Base-by-base conservation (phyloP, 2,888 invertebrate species). In the Brachyopa scutellaris region DNA sequence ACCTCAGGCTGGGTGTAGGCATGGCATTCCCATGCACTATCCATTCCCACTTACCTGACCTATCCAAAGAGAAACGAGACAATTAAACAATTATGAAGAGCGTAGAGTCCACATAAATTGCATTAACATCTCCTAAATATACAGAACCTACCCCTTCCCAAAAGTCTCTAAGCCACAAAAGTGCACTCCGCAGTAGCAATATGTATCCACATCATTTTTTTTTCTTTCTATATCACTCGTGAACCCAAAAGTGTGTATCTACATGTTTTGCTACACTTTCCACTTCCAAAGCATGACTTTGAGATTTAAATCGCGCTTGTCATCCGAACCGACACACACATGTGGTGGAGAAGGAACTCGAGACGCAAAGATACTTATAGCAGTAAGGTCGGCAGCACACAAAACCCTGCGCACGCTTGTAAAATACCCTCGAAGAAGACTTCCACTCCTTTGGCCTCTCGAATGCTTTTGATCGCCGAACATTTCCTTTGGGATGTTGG, bases 181-280 rank as follows among this genome's bases (percentile, higher is more conserved):
- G 5, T n/a, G 7, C 23, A 42, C 3, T 15, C 8, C 38, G n/a
- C 49, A 51, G 38, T 38, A 26, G 17, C 23, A 7, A 40, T 40
- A 9, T 9, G 1, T 6, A 19, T 19, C 40, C 9, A 2, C 15
- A 38, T 17, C 13, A 2, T 31, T 42, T 31, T n/a, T 29, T n/a
- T 40, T 57, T 29, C 4, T 57, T 38, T 23, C 53, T 11, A n/a
- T 23, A 42, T 40, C 29, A n/a, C 4, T 23, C 26, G 29, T 36
- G 29, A 42, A 64, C 23, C 45, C 38, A 67, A 40, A 38, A 69
- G 80, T 80, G 80, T 80, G 69, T 72, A 77, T 70, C 70, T 77
- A 47, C 82, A 82, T 82, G 82, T 72, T 82, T 66, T 82, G 77
- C 82, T 82, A 82, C 82, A 82, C 82, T 82, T 82, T 82, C 66